These are phyloP conservation scores for Cyprinus carpio DNA, from an alignment of 2,113 vertebrate species.

Conservation along the genomic window DNA sequence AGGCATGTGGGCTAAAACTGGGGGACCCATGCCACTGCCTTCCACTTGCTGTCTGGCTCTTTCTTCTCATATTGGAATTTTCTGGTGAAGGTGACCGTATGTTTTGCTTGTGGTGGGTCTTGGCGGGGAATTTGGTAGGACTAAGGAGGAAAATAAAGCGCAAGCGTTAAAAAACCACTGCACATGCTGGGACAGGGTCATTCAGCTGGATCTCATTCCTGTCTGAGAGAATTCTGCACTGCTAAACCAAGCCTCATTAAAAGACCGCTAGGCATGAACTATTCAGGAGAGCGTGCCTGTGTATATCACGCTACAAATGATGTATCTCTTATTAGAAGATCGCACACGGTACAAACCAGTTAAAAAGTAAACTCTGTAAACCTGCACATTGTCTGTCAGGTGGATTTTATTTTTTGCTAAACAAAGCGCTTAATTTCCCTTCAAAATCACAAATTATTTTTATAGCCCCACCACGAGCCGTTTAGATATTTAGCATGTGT, in stretches of 20 bases:
- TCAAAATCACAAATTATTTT: conserved; percentile 31
- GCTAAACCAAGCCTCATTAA: conserved; percentile 56
- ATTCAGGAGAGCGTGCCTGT: not conserved
- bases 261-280: conserved; percentile 33
- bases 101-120: not conserved
- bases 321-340: conserved; percentile 32
- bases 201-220: conserved; percentile 9
- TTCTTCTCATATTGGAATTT: not conserved
- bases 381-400: not conserved
- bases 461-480: conserved; percentile 4
- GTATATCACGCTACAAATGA: not conserved
- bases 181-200: conserved; percentile 37
- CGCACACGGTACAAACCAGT: not conserved
- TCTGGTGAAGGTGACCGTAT: conserved; percentile 33
- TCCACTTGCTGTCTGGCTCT: not conserved
- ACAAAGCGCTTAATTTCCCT: conserved; percentile 18
- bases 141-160: conserved; percentile 54
- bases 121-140: conserved; percentile 2
- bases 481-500: conserved; percentile 36
- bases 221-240: conserved; percentile 36
- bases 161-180: conserved; percentile 43
- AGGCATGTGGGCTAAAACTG: not conserved
- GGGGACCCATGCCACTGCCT: not conserved
- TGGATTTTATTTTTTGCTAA: not conserved
- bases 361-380: conserved; percentile 23